phyloP scores from a whole-genome alignment of 2,113 vertebrate species.

The Climacteris rufus region DNA sequence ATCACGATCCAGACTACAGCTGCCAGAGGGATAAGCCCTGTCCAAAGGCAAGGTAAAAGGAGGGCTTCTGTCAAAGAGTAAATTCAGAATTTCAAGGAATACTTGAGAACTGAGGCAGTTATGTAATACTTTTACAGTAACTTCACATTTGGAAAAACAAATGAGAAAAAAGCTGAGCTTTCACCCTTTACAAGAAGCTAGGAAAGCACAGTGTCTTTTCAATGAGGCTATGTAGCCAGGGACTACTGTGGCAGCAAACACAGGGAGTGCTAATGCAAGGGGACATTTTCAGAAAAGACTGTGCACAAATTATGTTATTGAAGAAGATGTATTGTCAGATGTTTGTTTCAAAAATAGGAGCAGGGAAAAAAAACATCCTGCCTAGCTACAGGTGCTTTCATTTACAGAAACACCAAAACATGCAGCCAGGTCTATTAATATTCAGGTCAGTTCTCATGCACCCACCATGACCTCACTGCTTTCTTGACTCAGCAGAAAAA shows the following conservation, averaged over 20 bases:
- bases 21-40: neutral
- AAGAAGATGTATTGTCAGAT: neutral
- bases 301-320: neutral
- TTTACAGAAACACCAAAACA: neutral
- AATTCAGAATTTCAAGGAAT: neutral
- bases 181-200: neutral
- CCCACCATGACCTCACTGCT: conserved; percentile 16
- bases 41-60: neutral
- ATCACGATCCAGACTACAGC: neutral
- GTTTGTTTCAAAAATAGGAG: neutral
- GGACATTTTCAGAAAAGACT: neutral
- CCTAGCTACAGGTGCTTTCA: neutral
- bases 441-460: conserved; percentile 35
- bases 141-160: neutral
- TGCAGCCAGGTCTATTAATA: conserved; percentile 7
- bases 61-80: neutral
- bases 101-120: neutral
- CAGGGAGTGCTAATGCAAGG: neutral
- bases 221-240: neutral
- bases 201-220: neutral
- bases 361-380: neutral
- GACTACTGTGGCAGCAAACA: neutral
- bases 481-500: conserved; percentile 49
- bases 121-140: neutral
- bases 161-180: neutral